A percentile compares a stretch with the other conserved stretches of the same genome.
phyloP scores from a whole-genome alignment of 92 coral and sea anemone species.

The Porites evermanni region DNA sequence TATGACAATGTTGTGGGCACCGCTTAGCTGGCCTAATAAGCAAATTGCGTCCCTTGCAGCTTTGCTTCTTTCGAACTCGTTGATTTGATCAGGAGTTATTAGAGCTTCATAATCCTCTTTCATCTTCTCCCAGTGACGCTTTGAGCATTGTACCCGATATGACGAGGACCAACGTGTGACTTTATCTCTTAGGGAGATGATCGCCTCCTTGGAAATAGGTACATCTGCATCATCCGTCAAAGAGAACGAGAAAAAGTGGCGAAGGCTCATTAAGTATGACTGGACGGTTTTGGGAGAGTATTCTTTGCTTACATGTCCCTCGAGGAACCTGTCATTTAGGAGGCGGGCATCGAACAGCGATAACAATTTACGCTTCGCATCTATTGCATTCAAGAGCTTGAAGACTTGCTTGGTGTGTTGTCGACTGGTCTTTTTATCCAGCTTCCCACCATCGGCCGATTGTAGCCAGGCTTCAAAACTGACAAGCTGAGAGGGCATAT shows the following conservation, averaged over 20 bases:
- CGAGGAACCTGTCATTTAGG: constrained; percentile 42
- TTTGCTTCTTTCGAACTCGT: constrained; percentile 45
- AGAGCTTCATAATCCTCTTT: constrained; percentile 49
- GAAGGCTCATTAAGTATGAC: constrained; percentile 60
- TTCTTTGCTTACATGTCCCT: constrained; percentile 28
- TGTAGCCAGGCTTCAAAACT: constrained; percentile 53
- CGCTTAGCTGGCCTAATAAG: constrained; percentile 38
- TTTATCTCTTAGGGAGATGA: constrained; percentile 1
- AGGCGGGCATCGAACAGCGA: constrained; percentile 46
- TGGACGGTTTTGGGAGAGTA: constrained; percentile 48
- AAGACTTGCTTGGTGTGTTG: constrained; percentile 46
- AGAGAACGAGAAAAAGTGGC: constrained; percentile 42
- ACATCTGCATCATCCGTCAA: not conserved
- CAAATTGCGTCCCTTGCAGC: constrained; percentile 53
- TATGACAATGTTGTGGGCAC: constrained; percentile 46
- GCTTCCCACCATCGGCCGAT: constrained; percentile 65
- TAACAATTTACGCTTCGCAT: constrained; percentile 19
- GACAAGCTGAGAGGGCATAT: not conserved
- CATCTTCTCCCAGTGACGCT: constrained; percentile 52
- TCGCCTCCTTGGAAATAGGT: not conserved
- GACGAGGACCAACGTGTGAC: constrained; percentile 21
- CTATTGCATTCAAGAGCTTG: constrained; percentile 34
- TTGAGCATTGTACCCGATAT: not conserved
- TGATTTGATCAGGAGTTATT: constrained; percentile 42
- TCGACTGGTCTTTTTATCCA: constrained; percentile 50